A percentile compares a stretch with the other conserved stretches of the same genome.
These are phyloP conservation scores for Dendrophyllia cribrosa DNA, from an alignment of 64 coral and sea anemone genomes.

Conservation along the genomic window DNA sequence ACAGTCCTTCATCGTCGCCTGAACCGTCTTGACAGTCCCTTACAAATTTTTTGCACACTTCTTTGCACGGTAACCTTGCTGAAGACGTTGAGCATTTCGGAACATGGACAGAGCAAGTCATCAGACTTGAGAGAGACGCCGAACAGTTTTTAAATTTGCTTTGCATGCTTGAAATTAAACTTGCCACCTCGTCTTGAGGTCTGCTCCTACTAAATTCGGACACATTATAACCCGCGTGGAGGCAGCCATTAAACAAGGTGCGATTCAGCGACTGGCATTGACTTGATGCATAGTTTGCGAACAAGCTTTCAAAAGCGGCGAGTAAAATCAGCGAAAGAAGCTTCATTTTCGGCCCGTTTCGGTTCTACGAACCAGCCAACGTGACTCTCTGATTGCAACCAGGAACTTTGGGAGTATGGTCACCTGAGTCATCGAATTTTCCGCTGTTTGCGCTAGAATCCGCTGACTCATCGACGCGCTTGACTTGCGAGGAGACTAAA, in stretches of 20 bases:
- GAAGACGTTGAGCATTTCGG: background rate
- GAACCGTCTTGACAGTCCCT: background rate
- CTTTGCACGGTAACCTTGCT: background rate
- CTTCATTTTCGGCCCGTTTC: background rate
- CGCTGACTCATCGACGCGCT: conserved; percentile 40
- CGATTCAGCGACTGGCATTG: background rate
- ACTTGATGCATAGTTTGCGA: conserved; percentile 12
- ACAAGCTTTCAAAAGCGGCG: background rate
- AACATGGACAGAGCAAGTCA: conserved; percentile 9
- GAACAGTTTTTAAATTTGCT: conserved; percentile 16
- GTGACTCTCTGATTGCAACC: background rate
- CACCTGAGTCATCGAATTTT: no score
- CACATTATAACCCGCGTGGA: background rate
- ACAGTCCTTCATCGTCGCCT: background rate
- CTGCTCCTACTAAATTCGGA: background rate
- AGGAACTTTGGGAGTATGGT: background rate
- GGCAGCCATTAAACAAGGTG: background rate
- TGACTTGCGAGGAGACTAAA: background rate
- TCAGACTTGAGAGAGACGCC: background rate
- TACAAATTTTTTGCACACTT: conserved; percentile 14
- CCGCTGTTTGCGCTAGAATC: background rate
- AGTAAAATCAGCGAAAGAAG: background rate
- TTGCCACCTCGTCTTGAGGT: background rate
- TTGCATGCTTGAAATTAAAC: background rate
- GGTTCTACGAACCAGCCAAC: background rate